Evolutionary conservation across 2,113 vertebrate species (phyloP), one percentile per base, ranked within the genome.

Genomic region (Leptodactylus fuscus): DNA sequence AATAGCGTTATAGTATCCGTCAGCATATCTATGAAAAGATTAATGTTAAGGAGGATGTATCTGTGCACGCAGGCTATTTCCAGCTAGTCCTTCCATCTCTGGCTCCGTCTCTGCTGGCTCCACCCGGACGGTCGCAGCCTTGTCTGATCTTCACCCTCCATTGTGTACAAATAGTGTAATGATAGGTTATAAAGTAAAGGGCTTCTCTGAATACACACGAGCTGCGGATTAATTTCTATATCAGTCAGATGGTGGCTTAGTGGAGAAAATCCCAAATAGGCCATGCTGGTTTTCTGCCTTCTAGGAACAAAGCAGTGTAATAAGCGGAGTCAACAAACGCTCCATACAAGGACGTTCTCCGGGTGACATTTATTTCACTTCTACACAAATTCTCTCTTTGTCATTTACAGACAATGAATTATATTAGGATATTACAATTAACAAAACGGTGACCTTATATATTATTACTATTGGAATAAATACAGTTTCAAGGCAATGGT

Each of bases 261-360:
- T 73, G 48, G 69, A 82, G 55, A 82, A 74, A 83, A 24, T n/a
- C 24, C 34, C 34, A 74, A 74, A 55, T 58, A 74, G 34, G 13
- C 24, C 32, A 74, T 48, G 27, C 81, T 69, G 69, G 69, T 71
- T 58, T 46, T 60, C n/a, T 74, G 27, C 81, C 32, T 83, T 83
- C 69, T 74, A 83, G 69, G 81, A 83, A 74, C 4, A 8, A 44
- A n/a, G n/a, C n/a, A 46, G 0, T 73, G 38, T 46, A 38, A 32
- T 29, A 6, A 67, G 62, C 29, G 15, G 16, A 20, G 32, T 20
- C 65, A 36, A 16, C 29, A 10, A 36, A 69, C 18, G 8, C 32
- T 36, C 32, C 6, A 9, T 3, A 15, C 62, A 67, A 32, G 62
- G 62, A 67, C 1, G 29, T 8, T 34, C 62, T 34, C 18, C 34